A percentile compares a stretch with the other conserved stretches of the same genome.
Conservation (phyloP, 2,888 invertebrate species). For the Epinotia ramella region DNA sequence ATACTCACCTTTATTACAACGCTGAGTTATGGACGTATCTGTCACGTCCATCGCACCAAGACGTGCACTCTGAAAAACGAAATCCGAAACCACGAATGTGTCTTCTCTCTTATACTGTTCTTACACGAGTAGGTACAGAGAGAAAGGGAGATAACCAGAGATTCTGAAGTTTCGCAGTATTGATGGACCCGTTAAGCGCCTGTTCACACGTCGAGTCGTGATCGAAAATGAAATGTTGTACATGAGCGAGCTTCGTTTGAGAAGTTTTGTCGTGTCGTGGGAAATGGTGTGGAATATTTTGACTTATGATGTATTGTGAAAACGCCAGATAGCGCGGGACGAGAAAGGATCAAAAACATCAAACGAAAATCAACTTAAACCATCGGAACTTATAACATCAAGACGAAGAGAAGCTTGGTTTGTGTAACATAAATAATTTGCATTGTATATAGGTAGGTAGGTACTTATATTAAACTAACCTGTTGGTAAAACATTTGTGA, state of each 20-base stretch:
- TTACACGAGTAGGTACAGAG: background rate
- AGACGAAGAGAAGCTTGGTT: background rate
- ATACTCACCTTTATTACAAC: slow-evolving; percentile 59
- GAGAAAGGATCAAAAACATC: background rate
- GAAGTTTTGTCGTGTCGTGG: slow-evolving; percentile 36
- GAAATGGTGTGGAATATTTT: slow-evolving; percentile 24
- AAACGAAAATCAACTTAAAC: too few relatives aligned
- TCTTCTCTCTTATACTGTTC: slow-evolving; percentile 6
- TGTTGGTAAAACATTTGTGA: too few relatives aligned
- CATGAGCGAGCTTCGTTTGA: slow-evolving; percentile 35
- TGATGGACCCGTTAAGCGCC: slow-evolving; percentile 50
- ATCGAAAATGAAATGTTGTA: slow-evolving; percentile 37
- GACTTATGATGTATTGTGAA: slow-evolving; percentile 15
- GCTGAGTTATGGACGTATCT: slow-evolving; percentile 55
- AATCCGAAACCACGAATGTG: slow-evolving; percentile 13
- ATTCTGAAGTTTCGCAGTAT: slow-evolving; percentile 45
- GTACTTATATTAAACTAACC: too few relatives aligned
- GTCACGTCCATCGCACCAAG: slow-evolving; percentile 50
- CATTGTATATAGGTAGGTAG: too few relatives aligned
- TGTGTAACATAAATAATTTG: slow-evolving; percentile 2
- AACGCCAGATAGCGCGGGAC: background rate
- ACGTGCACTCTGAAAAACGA: slow-evolving; percentile 24
- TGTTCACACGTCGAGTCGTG: slow-evolving; percentile 45
- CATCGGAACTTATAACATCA: background rate
- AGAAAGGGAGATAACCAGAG: slow-evolving; percentile 17